Conservation (phyloP, 2,797 vertebrate species). For the Chrosomus eos region DNA sequence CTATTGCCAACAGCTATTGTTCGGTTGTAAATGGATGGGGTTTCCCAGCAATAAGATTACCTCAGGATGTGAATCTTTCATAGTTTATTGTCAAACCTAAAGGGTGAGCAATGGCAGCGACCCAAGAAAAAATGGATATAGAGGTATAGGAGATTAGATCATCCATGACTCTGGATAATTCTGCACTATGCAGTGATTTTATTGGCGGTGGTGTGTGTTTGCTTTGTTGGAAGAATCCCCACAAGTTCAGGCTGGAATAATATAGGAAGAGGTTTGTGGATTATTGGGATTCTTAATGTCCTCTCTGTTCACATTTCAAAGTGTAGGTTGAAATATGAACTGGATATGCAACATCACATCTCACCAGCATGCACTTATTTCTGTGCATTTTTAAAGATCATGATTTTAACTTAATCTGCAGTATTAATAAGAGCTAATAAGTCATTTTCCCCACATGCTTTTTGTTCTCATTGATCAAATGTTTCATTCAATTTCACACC, state of each 20-base stretch:
- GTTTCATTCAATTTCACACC: constrained; percentile 66
- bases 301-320: constrained; percentile 30
- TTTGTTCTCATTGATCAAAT: constrained; percentile 67
- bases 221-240: constrained; percentile 34
- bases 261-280: constrained; percentile 15
- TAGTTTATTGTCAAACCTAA: constrained; percentile 36
- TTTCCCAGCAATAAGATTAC: constrained; percentile 28
- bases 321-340: constrained; percentile 1
- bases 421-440: constrained; percentile 52
- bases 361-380: background rate
- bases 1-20: too few species aligned
- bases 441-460: constrained; percentile 54
- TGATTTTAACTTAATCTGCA: background rate
- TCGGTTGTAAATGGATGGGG: constrained; percentile 21
- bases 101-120: constrained; percentile 26
- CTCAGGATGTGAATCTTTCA: constrained; percentile 37
- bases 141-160: constrained; percentile 42
- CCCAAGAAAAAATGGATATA: constrained; percentile 36
- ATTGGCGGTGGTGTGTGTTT: constrained; percentile 40
- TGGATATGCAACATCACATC: constrained; percentile 7
- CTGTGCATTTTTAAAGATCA: constrained; percentile 10
- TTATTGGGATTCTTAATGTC: constrained; percentile 35
- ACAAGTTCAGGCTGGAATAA: constrained; percentile 31
- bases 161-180: constrained; percentile 27
- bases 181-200: constrained; percentile 36